Conservation (phyloP, 1,140 invertebrate species). For the Drosophila sechellia region DNA sequence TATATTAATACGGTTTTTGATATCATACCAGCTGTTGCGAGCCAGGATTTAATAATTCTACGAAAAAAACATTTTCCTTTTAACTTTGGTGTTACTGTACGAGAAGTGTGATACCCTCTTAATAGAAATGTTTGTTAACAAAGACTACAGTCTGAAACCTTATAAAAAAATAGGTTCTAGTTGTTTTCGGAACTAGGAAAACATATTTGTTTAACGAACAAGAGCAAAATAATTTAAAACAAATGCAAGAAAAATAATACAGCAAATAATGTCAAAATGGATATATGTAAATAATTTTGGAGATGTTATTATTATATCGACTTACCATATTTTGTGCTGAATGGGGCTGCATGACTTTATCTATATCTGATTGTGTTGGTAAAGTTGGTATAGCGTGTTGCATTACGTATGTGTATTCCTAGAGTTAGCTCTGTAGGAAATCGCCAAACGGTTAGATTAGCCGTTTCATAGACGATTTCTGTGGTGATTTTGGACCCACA, state of each 20-base stretch:
- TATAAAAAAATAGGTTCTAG: neutral
- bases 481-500: constrained; percentile 46
- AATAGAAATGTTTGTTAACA: neutral
- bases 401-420: constrained; percentile 59
- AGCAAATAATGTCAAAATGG: neutral
- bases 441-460: constrained; percentile 32
- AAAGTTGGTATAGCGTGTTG: constrained; percentile 61
- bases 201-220: neutral
- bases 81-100: neutral
- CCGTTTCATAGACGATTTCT: constrained; percentile 54
- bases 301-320: neutral
- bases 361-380: constrained; percentile 64
- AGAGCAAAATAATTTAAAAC: neutral
- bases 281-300: neutral
- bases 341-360: constrained; percentile 75
- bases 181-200: neutral
- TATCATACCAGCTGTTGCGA: too few relatives aligned
- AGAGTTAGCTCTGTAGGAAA: constrained; percentile 27
- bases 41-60: too few relatives aligned
- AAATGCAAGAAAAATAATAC: neutral
- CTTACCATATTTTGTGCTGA: constrained; percentile 78
- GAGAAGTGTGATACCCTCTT: neutral
- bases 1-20: too few relatives aligned
- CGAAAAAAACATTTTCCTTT: neutral
- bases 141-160: neutral